Evolutionary conservation across 2,888 invertebrate species (phyloP), one percentile per base, ranked within the genome.

Genomic region (Hyposoter didymator): DNA sequence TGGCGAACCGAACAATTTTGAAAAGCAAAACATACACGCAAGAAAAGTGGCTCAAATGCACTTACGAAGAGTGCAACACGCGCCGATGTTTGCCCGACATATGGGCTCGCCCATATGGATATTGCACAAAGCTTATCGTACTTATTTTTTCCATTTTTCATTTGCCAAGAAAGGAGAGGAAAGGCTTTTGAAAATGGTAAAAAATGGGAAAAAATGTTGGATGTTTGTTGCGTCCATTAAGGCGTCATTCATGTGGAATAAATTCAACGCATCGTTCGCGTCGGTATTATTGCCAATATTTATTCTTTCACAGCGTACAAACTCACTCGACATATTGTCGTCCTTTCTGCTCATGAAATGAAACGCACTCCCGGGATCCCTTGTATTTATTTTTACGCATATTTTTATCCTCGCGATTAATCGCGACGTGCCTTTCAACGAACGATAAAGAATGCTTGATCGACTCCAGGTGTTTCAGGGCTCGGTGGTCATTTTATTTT

Each of bases 41-140:
- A 85, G 79, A 85, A 85, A 78, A 74, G 76, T 79, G 73, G 73
- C 78, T 78, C 73, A 45, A 47, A 66, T 67, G 74, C 78, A 73
- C 74, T 81, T 66, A 74, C n/a, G 67, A 66, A 66, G 55, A 80
- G 80, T 78, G 80, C 85, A 66, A 81, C 81, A 87, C 85, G 87
- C 87, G 85, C 75, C 87, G 79, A 66, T 85, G 87, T 87, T 87
- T 87, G 83, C 87, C 80, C 74, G 85, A 67, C 87, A 83, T 87
- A 81, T 85, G 85, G 85, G 83, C 82, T 82, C 73, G 49, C 75
- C 55, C 47, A 67, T 62, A 28, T 62, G 52, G 70, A 49, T 78
- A 52, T 73, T 45, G 39, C 62, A 62, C 62, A 35, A 55, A 35
- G 72, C 78, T 70, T 78, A 70, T 82, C 70, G 12, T 19, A 2